These are phyloP conservation scores for Agrotis exclamationis DNA, from an alignment of 2,888 invertebrate species.

Conservation along the genomic window DNA sequence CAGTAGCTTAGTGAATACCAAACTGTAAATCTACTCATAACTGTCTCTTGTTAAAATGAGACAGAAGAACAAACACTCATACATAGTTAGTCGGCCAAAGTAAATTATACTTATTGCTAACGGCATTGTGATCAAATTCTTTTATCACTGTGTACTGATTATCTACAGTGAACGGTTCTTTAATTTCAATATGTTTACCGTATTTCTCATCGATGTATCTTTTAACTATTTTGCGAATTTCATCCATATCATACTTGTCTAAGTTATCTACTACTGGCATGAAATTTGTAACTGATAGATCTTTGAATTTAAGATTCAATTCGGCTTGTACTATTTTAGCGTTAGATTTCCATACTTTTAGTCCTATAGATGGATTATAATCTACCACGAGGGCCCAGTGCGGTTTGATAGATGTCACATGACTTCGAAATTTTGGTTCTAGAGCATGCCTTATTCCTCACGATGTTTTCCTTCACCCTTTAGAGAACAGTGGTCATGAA, in stretches of 20 bases:
- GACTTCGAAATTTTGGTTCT: no score
- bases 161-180: constrained; percentile 41
- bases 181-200: constrained; percentile 54
- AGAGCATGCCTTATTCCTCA: no score
- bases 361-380: constrained; percentile 51
- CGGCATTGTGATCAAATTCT: constrained; percentile 10
- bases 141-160: constrained; percentile 47
- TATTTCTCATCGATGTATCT: constrained; percentile 53
- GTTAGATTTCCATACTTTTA: constrained; percentile 63
- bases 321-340: constrained; percentile 58
- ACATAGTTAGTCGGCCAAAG: constrained; percentile 58
- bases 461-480: no score
- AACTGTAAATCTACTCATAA: no score
- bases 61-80: neutral
- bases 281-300: constrained; percentile 57
- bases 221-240: constrained; percentile 50
- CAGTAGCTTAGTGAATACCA: no score
- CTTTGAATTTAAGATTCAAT: constrained; percentile 54
- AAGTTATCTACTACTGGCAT: constrained; percentile 57
- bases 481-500: no score
- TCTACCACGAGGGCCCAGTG: no score
- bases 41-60: no score
- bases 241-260: constrained; percentile 32
- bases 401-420: no score
- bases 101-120: constrained; percentile 43